Evolutionary conservation across 2,888 invertebrate genomes (phyloP).

Genomic region (Ceramica pisi): DNA sequence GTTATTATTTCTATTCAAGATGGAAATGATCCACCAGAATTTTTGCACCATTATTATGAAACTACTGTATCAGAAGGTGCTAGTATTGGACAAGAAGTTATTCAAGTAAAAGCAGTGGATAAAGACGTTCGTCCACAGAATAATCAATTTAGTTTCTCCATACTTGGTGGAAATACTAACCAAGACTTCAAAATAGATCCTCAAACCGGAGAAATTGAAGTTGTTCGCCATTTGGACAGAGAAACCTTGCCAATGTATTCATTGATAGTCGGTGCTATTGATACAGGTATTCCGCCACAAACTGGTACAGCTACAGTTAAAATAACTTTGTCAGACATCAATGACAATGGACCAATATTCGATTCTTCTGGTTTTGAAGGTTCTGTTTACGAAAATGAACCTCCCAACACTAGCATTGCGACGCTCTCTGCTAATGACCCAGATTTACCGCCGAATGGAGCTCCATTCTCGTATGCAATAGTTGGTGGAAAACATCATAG

Average conservation of each 20-base stretch:
- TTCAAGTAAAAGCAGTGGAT: conserved; percentile 96
- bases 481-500: conserved; percentile 95
- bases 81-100: conserved; percentile 93
- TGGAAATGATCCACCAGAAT: conserved; percentile 98
- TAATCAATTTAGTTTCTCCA: conserved; percentile 97
- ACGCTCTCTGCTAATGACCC: conserved; percentile 97
- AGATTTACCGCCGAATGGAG: conserved; percentile 97
- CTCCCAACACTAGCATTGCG: conserved; percentile 95
- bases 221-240: conserved; percentile 94
- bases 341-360: conserved; percentile 97
- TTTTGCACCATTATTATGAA: conserved; percentile 94
- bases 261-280: conserved; percentile 96
- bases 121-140: conserved; percentile 97
- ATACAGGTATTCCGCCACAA: conserved; percentile 96
- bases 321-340: conserved; percentile 96
- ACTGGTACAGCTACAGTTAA: conserved; percentile 97
- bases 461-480: conserved; percentile 96
- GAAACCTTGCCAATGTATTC: conserved; percentile 94
- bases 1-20: conserved; percentile 98
- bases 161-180: conserved; percentile 95
- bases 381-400: conserved; percentile 96
- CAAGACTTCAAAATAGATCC: conserved; percentile 97
- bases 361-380: conserved; percentile 93
- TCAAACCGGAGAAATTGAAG: conserved; percentile 95
- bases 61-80: conserved; percentile 96